Conservation (phyloP, 2,797 vertebrate genomes). For the Paramormyrops hopkinsi region DNA sequence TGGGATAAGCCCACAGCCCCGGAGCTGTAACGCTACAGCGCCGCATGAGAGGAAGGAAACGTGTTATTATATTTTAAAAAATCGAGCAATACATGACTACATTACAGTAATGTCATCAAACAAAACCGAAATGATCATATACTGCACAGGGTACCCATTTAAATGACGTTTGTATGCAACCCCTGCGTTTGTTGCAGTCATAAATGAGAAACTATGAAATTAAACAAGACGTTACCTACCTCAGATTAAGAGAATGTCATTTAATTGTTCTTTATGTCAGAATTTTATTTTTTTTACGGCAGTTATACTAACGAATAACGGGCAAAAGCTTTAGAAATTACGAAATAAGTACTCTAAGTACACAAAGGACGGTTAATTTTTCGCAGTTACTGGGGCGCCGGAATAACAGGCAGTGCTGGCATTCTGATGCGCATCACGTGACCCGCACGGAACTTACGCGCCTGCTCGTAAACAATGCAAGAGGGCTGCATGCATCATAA, state of each 20-base stretch:
- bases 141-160: slow-evolving; percentile 1
- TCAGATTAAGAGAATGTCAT: background rate
- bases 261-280: background rate
- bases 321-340: no score
- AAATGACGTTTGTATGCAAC: background rate
- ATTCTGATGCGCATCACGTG: slow-evolving; percentile 21
- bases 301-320: background rate
- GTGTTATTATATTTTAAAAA: background rate
- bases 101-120: background rate
- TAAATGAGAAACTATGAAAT: background rate
- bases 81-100: background rate
- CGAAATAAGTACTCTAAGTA: background rate
- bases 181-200: background rate
- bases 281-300: background rate
- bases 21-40: background rate
- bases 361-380: background rate
- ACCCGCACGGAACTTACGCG: slow-evolving; percentile 4
- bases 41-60: background rate
- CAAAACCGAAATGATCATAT: background rate
- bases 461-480: slow-evolving; percentile 22
- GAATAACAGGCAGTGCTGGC: slow-evolving; percentile 20
- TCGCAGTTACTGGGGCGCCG: background rate
- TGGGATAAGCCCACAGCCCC: background rate
- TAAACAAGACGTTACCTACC: background rate
- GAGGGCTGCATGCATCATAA: background rate